Evolutionary conservation across 2,113 vertebrate species (phyloP).

Genomic region (Spea bombifrons): DNA sequence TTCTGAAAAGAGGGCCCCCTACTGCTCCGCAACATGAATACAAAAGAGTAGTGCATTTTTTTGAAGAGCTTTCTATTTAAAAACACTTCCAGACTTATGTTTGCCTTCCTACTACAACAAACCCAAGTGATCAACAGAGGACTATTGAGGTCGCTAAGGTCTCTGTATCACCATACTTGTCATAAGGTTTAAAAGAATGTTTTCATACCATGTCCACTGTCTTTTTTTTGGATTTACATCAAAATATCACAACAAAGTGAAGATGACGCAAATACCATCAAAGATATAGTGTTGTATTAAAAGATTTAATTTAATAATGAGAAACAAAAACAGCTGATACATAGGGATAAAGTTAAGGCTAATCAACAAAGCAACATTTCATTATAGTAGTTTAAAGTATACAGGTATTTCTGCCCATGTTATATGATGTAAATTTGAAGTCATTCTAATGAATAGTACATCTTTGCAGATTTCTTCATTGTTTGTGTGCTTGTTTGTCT

Average conservation of each 20-base stretch:
- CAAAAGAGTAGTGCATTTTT: conserved; percentile 77
- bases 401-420: too few species aligned
- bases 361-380: too few species aligned
- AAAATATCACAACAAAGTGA: conserved; percentile 19
- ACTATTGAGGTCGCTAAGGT: conserved; percentile 69
- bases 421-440: too few species aligned
- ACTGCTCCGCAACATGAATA: conserved; percentile 70
- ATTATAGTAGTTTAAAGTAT: too few species aligned
- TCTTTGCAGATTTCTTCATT: too few species aligned
- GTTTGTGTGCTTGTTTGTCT: too few species aligned
- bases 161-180: conserved; percentile 70
- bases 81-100: conserved; percentile 74
- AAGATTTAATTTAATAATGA: not conserved
- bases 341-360: not conserved
- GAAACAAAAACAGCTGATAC: not conserved
- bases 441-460: too few species aligned
- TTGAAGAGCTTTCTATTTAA: conserved; percentile 76
- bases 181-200: conserved; percentile 78
- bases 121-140: conserved; percentile 73
- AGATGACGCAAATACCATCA: conserved; percentile 14
- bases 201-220: conserved; percentile 71
- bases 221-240: conserved; percentile 38
- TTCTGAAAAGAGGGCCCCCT: conserved; percentile 72
- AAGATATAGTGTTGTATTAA: not conserved
- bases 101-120: conserved; percentile 76